phyloP scores from a whole-genome alignment of 1,140 invertebrate species.

The Anadara kagoshimensis region DNA sequence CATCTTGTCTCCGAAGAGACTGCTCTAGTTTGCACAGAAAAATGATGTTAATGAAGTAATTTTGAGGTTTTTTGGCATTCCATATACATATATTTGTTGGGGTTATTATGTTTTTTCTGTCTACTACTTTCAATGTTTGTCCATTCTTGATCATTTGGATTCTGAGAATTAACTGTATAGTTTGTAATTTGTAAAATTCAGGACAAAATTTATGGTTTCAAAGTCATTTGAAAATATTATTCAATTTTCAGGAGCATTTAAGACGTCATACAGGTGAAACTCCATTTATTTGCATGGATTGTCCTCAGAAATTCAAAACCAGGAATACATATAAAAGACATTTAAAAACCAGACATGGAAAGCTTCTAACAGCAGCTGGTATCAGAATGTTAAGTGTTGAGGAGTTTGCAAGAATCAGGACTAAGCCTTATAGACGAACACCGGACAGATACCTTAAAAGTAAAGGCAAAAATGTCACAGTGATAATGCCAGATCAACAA shows the following conservation, averaged over 20 bases:
- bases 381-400: slow-evolving; percentile 77
- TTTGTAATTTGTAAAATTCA: too few relatives aligned
- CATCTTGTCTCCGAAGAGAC: too few relatives aligned
- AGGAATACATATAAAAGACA: slow-evolving; percentile 81
- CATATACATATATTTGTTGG: too few relatives aligned
- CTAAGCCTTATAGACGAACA: slow-evolving; percentile 53
- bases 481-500: too few relatives aligned
- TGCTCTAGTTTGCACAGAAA: too few relatives aligned
- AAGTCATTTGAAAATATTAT: not conserved
- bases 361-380: slow-evolving; percentile 78
- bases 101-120: too few relatives aligned
- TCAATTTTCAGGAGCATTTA: slow-evolving; percentile 76
- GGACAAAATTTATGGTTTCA: too few relatives aligned
- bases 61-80: too few relatives aligned
- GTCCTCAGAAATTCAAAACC: slow-evolving; percentile 80
- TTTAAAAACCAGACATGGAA: slow-evolving; percentile 78
- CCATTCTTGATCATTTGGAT: too few relatives aligned
- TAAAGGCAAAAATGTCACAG: not conserved
- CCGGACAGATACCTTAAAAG: slow-evolving; percentile 4
- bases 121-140: too few relatives aligned
- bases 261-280: slow-evolving; percentile 81
- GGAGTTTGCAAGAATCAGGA: slow-evolving; percentile 78
- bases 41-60: too few relatives aligned
- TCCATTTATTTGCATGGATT: slow-evolving; percentile 81
- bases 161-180: too few relatives aligned